Conservation (phyloP, 2,797 vertebrate species). For the Cossypha heuglini region DNA sequence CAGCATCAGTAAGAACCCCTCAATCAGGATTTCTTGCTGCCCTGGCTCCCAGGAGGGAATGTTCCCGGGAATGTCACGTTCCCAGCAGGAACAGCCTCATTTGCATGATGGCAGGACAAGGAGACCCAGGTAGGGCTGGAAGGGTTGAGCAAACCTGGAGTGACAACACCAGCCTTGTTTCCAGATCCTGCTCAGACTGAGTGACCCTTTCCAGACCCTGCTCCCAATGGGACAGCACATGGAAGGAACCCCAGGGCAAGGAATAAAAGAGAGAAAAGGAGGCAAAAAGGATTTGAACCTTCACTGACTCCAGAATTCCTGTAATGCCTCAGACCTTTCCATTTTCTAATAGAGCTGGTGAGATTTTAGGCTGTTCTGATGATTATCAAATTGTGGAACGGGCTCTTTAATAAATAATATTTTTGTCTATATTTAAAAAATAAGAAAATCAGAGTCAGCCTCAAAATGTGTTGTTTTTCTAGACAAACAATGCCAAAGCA, state of each 20-base stretch:
- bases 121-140: not conserved
- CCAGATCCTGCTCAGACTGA: not conserved
- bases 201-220: not conserved
- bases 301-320: not conserved
- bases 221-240: not conserved
- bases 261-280: not conserved
- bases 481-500: not conserved
- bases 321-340: not conserved
- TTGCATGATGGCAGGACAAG: slow-evolving; percentile 37
- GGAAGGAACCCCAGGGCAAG: rapidly evolving
- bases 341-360: not conserved
- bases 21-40: not conserved
- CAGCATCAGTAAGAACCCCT: slow-evolving; percentile 27
- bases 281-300: not conserved
- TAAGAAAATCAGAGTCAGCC: not conserved
- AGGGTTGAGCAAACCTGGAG: not conserved
- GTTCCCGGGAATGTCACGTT: slow-evolving; percentile 40
- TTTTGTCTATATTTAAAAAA: not conserved
- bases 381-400: not conserved
- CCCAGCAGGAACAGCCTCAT: slow-evolving; percentile 51
- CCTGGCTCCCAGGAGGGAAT: not conserved
- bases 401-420: not conserved
- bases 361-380: not conserved
- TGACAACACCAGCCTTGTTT: slow-evolving; percentile 45
- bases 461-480: not conserved